Base-by-base conservation (phyloP, 2,888 invertebrate genomes). In the Drosophila paramelanica region DNA sequence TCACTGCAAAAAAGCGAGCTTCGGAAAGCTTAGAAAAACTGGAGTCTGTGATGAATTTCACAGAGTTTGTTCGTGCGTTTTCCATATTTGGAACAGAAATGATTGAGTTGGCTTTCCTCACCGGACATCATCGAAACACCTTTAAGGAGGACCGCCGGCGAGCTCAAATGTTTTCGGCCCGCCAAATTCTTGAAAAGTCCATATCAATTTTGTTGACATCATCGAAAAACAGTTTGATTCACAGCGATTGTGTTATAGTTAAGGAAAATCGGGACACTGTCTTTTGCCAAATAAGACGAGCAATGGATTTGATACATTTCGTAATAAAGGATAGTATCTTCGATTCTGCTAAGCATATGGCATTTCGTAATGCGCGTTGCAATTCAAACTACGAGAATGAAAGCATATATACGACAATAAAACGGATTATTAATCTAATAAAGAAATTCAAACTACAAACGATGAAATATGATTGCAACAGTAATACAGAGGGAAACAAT, bases 21-120 rank as follows among this genome's bases (percentile, higher is more conserved):
- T 96, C 96, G 72, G 95, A 96, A 81, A 96, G 96, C 88, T 93
- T 97, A 90, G 96, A 96, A 83, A 95, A 97, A 67, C 93, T 97
- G 88, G 97, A 97, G 93, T 96, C 96, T 52, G 97, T 97, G 73
- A 96, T 96, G 82, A 97, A 97, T 93, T 97, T 97, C 91, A 98
- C 98, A 55, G 99, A 99, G 93, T 99, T 99, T 92, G 99, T 99
- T 62, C 97, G 98, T 91, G 98, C 98, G 23, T 99, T 99, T 93
- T 98, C 98, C 81, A 98, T 98, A 92, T 99, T 99, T 92, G 99
- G 99, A 42, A 96, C 96, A 23, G 98, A 99, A 92, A 99, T 99
- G 99, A 98, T 99, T 76, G 99, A 99, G 92, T 93, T 99, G 81
- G 99, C 99, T 25, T 97, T 99, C 92, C 94, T 99, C 67, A 98